A percentile compares a stretch with the other conserved stretches of the same genome.
Conservation (phyloP, 2,888 invertebrate species). For the Flexamia atlantica region DNA sequence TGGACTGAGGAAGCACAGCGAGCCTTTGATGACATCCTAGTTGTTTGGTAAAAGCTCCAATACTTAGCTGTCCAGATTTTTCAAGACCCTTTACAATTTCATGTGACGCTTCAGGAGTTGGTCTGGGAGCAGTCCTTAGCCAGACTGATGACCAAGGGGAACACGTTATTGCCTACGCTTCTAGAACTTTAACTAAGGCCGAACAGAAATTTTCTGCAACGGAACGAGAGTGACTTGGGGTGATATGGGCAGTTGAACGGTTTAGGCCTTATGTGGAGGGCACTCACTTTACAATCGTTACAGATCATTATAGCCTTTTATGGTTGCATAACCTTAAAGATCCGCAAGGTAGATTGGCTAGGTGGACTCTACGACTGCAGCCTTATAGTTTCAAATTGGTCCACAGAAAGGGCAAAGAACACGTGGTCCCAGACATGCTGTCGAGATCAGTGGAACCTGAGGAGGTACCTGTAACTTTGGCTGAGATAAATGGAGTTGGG, state of each 20-base stretch:
- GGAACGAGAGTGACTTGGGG: constrained; percentile 69
- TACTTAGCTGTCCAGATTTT: constrained; percentile 65
- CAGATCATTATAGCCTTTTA: constrained; percentile 68
- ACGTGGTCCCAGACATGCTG: no score
- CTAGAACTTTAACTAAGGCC: constrained; percentile 63
- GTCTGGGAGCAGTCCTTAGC: constrained; percentile 66
- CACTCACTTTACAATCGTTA: constrained; percentile 50
- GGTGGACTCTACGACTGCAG: constrained; percentile 67
- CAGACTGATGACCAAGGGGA: constrained; percentile 67
- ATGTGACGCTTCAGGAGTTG: constrained; percentile 65
- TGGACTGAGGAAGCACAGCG: constrained; percentile 60
- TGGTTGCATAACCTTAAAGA: constrained; percentile 69
- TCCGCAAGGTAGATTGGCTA: constrained; percentile 63
- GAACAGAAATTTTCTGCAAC: constrained; percentile 69
- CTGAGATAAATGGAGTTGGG: no score
- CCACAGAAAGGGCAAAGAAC: background rate
- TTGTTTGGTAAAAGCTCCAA: constrained; percentile 59
- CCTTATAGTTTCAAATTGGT: constrained; percentile 63
- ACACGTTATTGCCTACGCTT: constrained; percentile 69
- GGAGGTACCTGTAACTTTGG: no score
- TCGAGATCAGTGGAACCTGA: no score
- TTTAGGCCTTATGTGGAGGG: constrained; percentile 69
- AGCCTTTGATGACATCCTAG: constrained; percentile 51
- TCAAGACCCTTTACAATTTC: constrained; percentile 59
- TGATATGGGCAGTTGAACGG: constrained; percentile 68